Base-by-base conservation (phyloP, 1,140 invertebrate species). In the Aphaenogaster ashmeadi region DNA sequence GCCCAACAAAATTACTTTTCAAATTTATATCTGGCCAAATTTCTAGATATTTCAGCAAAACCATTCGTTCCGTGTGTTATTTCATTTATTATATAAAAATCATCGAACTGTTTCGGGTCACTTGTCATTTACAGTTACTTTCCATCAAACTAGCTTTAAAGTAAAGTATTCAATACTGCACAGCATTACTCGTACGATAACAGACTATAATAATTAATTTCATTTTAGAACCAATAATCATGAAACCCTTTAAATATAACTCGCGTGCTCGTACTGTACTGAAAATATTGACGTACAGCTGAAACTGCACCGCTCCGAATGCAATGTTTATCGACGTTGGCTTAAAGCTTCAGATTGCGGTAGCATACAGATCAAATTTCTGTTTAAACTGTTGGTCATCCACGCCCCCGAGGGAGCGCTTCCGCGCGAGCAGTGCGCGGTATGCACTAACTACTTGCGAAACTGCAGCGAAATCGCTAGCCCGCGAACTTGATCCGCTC, bases 351-450 rank as follows among this genome's bases (percentile, higher is more conserved):
- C 80, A 62, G 80, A 84, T 84, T 84, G 69, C 41, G 80, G 69
- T 75, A 62, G 80, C 69, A 60, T 74, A 84, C 69, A 74, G 80
- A 84, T 84, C 80, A 84, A 84, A 84, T 84, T 84, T 74, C 69
- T 75, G 80, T 75, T 84, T 84, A 84, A 84, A 84, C 80, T 84
- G 69, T 84, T 84, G 80, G 80, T 84, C 80, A 84, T 84, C 80
- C 41, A 64, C 69, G 69, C 27, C 56, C 36, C 69, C 80, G 18
- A 47, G 80, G 71, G 80, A 84, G 27, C 33, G 54, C 54, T 71
- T 74, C 27, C 69, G 38, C 21, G 21, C 36, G 36, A 27, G 21
- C 66, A 38, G 15, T 2, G 18, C 33, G 80, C 69, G 56, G 69
- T 60, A 27, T 75, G 80, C 41, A 60, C 80, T 75, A 84, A 84